Conservation (phyloP, 2,797 vertebrate species). For the Anguilla marmorata region DNA sequence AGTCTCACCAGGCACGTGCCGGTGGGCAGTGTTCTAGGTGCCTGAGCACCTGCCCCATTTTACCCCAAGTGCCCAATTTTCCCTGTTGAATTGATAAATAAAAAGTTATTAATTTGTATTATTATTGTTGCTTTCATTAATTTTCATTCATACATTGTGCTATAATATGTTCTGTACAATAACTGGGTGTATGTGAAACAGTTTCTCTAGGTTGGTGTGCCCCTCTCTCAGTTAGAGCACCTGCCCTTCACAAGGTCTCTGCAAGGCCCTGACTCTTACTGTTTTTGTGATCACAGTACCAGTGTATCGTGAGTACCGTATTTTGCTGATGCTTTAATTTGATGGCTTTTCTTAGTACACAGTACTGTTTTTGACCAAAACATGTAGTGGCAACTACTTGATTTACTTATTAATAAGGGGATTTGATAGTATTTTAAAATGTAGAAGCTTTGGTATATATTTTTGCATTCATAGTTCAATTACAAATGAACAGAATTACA, state of each 20-base stretch:
- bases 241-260: too few relatives aligned
- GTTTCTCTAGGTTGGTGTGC: too few relatives aligned
- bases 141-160: too few relatives aligned
- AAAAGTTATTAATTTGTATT: too few relatives aligned
- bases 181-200: too few relatives aligned
- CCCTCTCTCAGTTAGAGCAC: too few relatives aligned
- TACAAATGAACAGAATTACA: slow-evolving; percentile 15
- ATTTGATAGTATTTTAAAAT: background rate
- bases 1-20: background rate
- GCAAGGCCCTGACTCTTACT: background rate
- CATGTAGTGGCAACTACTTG: background rate
- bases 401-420: background rate
- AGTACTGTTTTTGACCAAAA: background rate
- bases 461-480: background rate
- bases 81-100: too few relatives aligned
- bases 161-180: too few relatives aligned
- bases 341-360: background rate
- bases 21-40: too few relatives aligned
- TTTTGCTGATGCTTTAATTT: background rate
- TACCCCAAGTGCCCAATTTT: too few relatives aligned
- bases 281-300: background rate
- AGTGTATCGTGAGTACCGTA: background rate
- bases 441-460: background rate
- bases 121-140: too few relatives aligned
- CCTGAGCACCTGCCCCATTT: too few relatives aligned